A percentile compares a stretch with the other conserved stretches of the same genome.
Conservation (phyloP, 2,113 vertebrate species). For the Camelus bactrianus region DNA sequence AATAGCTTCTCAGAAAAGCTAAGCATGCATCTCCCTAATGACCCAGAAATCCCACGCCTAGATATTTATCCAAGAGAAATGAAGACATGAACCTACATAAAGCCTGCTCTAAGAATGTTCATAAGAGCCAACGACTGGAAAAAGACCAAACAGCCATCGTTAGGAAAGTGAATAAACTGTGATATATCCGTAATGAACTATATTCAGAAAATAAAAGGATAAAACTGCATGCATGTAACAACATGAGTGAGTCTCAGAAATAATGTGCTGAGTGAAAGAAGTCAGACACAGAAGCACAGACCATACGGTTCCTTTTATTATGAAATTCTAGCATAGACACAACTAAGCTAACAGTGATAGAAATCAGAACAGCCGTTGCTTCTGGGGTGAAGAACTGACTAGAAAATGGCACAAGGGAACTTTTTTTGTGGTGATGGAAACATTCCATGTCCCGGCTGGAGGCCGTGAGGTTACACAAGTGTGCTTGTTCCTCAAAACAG, state of each 20-base stretch:
- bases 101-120: background rate
- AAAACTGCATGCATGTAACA: background rate
- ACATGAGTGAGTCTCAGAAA: background rate
- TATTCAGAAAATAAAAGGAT: background rate
- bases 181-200: background rate
- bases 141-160: background rate
- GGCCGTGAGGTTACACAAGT: background rate
- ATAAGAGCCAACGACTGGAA: background rate
- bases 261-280: background rate
- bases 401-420: background rate
- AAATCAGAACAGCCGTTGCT: slow-evolving; percentile 51
- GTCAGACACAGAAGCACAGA: background rate
- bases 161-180: background rate
- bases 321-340: slow-evolving; percentile 43
- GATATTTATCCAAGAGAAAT: background rate
- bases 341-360: slow-evolving; percentile 30
- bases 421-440: slow-evolving; percentile 55
- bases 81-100: background rate
- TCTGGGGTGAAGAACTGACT: background rate
- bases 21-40: background rate
- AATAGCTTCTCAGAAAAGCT: background rate
- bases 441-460: background rate
- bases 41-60: background rate
- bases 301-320: background rate
- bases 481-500: background rate